Evolutionary conservation across 2,888 invertebrate species (phyloP), one percentile per base, ranked within the genome.

Genomic region (Pristionchus fissidentatus): DNA sequence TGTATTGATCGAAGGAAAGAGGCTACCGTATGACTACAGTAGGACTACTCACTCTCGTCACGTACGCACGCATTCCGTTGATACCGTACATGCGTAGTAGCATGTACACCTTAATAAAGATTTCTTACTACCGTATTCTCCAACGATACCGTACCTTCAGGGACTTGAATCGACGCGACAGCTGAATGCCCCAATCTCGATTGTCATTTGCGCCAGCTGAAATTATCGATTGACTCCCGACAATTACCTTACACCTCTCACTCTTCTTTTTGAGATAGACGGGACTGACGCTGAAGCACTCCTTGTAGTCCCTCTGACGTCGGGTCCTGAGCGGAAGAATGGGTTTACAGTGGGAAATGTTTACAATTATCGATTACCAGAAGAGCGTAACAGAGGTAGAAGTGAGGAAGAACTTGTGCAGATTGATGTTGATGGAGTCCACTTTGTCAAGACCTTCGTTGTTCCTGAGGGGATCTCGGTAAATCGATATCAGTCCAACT

Each of bases 111-210:
- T 85, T 41, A 32, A 86, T 43, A 77, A 75, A 49, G 10, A 29
- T 7, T 35, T 22, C 4, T 60, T 22, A 22, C 29, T 49, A 49
- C 75, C 1, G 26, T 46, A 3, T 35, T 26, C 0, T 55, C 3
- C 46, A 15, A 10, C 15, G n/a, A 10, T 79, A n/a, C 57, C 7
- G 38, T 38, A 81, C 80, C 93, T 98, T 98, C 86, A 98, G 94
- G 0, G 97, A 96, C 85, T 98, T 95, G 93, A 98, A 98, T 87
- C 97, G 70, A 60, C 98, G 95, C 93, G 97, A 97, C 83, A 98
- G 93, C 15, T 97, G 96, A 90, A 98, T 96, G 75, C 97, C 97
- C 97, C 97, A 98, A 93, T 98, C 97, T 93, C 97, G 88, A 0
- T 85, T 73, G n/a, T 85, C 57, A 29, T 84, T 84, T 35, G 52